Evolutionary conservation across 2,888 invertebrate genomes (phyloP).

Genomic region (Pterostichus madidus): DNA sequence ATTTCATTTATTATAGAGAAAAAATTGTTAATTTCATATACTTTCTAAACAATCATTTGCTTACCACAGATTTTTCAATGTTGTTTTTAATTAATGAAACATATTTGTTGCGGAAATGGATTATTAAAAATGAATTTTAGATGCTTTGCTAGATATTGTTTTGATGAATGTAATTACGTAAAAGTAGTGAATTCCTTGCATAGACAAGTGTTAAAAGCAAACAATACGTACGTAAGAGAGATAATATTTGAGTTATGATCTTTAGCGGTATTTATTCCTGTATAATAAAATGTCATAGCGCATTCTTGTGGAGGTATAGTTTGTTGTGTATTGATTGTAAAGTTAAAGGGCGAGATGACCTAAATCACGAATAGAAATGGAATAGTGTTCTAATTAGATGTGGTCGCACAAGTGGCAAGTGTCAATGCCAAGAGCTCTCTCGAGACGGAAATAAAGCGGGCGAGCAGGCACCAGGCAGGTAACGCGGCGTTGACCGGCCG

Average conservation of each 20-base stretch:
- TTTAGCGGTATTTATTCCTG: constrained; percentile 45
- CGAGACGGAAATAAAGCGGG: constrained; percentile 27
- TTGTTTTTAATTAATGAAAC: too few species aligned
- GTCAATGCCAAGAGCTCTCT: constrained; percentile 27
- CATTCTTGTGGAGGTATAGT: constrained; percentile 6
- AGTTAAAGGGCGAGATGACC: constrained; percentile 40
- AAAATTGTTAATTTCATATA: too few species aligned
- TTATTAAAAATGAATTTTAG: constrained; percentile 6
- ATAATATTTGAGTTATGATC: constrained; percentile 40
- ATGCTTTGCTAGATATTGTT: constrained; percentile 3
- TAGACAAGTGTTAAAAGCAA: constrained; percentile 26
- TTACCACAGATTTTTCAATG: too few species aligned
- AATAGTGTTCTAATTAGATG: constrained; percentile 32
- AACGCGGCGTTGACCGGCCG: not conserved
- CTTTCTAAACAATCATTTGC: too few species aligned
- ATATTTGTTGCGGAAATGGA: not conserved
- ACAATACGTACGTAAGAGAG: constrained; percentile 21
- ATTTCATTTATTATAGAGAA: not conserved
- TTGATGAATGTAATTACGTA: constrained; percentile 24
- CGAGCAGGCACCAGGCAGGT: not conserved
- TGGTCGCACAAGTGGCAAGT: constrained; percentile 1
- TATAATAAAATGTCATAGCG: constrained; percentile 18
- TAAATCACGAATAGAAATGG: constrained; percentile 42
- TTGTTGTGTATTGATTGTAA: constrained; percentile 26
- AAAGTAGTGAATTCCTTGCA: constrained; percentile 20